Evolutionary conservation across 2,113 vertebrate species (phyloP).

Genomic region (Cercocebus atys): DNA sequence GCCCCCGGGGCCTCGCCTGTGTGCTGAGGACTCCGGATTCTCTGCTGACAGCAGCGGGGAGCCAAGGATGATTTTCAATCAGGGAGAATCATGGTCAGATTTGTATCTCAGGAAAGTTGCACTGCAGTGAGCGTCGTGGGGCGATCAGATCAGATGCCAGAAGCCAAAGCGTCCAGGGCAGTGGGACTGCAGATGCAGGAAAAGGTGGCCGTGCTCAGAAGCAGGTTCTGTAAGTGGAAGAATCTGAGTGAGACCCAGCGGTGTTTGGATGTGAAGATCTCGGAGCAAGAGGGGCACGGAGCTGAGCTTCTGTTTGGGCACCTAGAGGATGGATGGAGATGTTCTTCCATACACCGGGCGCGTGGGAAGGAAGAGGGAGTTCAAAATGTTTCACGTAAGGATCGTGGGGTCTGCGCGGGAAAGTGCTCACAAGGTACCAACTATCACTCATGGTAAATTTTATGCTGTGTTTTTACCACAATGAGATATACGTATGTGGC

Average conservation of each 20-base stretch:
- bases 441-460: fast-evolving
- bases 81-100: not conserved
- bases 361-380: too few relatives aligned
- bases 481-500: fast-evolving
- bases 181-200: not conserved
- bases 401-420: fast-evolving
- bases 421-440: fast-evolving
- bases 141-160: not conserved
- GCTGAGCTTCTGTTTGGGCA: not conserved
- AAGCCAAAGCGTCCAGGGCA: fast-evolving
- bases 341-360: not conserved
- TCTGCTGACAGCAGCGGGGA: not conserved
- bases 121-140: too few relatives aligned
- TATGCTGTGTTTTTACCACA: too few relatives aligned
- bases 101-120: not conserved
- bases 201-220: not conserved
- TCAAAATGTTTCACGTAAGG: too few relatives aligned
- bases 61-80: too few relatives aligned
- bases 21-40: not conserved
- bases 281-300: too few relatives aligned
- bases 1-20: fast-evolving
- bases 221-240: not conserved
- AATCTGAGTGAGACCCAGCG: not conserved
- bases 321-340: too few relatives aligned
- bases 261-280: not conserved